Percentiles rank a stretch among this genome's conserved stretches.
These are phyloP conservation scores for Otolemur garnettii DNA, from an alignment of 2,113 vertebrate species.

Conservation along the genomic window DNA sequence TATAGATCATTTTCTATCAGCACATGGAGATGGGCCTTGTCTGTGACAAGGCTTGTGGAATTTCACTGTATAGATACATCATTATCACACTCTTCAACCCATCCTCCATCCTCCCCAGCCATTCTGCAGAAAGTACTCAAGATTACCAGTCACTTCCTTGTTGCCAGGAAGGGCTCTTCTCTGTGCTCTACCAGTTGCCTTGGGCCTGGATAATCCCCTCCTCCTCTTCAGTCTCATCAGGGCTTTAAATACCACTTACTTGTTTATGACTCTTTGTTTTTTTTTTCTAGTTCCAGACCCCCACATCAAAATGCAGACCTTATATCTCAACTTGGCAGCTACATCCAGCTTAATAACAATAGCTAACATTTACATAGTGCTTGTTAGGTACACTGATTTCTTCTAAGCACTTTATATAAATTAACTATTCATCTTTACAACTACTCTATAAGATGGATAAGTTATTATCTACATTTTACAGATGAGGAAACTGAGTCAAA, in stretches of 20 bases:
- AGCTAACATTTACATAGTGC: slow-evolving; percentile 10
- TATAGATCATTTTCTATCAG: slow-evolving; percentile 23
- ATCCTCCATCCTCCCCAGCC: not conserved
- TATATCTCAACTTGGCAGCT: not conserved
- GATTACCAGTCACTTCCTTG: not conserved
- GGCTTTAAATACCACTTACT: slow-evolving; percentile 16
- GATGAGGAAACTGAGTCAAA: not conserved
- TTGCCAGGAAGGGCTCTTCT: not conserved
- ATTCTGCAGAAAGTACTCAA: slow-evolving; percentile 10
- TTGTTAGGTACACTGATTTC: not conserved
- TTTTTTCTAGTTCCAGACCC: not conserved
- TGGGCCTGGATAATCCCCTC: not conserved
- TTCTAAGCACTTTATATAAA: not conserved
- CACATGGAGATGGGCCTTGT: slow-evolving; percentile 25
- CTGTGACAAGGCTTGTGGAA: not conserved
- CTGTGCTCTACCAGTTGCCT: not conserved
- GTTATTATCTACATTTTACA: not conserved
- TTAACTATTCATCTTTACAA: not conserved
- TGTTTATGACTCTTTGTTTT: not conserved
- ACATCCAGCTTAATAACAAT: not conserved
- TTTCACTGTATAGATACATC: not conserved
- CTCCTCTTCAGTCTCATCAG: not conserved
- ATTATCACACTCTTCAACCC: not conserved
- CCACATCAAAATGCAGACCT: not conserved
- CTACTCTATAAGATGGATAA: not conserved